Evolutionary conservation across 2,113 vertebrate genomes (phyloP).

Genomic region (Drymodes brunneopygia): DNA sequence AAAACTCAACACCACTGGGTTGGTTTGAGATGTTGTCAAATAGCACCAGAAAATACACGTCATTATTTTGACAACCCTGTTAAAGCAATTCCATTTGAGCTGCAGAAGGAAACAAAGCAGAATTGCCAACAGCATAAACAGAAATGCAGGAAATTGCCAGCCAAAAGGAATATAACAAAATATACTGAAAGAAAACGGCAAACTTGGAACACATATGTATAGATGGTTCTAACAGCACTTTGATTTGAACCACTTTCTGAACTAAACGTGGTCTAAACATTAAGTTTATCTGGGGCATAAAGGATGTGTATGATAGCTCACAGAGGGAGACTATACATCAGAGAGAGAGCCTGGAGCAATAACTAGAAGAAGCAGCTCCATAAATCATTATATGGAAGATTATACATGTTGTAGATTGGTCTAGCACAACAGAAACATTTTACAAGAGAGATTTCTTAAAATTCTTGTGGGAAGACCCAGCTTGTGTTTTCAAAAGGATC

Average conservation of each 20-base stretch:
- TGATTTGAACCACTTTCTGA: neutral
- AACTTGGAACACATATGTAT: neutral
- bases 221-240: neutral
- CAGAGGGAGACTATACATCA: neutral
- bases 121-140: neutral
- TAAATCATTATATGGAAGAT: neutral
- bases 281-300: neutral
- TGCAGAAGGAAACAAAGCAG: neutral
- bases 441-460: neutral
- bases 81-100: neutral
- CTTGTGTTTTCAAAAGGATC: neutral
- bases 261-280: neutral
- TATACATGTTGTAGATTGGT: neutral
- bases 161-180: neutral
- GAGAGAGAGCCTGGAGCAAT: neutral
- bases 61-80: neutral
- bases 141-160: neutral
- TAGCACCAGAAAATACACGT: neutral
- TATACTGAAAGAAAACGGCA: neutral
- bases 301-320: accelerated
- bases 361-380: neutral
- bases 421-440: neutral
- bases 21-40: neutral
- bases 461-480: neutral
- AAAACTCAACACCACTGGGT: neutral